Evolutionary conservation across 1,140 invertebrate genomes (phyloP).

Genomic region (Zeugodacus cucurbitae): DNA sequence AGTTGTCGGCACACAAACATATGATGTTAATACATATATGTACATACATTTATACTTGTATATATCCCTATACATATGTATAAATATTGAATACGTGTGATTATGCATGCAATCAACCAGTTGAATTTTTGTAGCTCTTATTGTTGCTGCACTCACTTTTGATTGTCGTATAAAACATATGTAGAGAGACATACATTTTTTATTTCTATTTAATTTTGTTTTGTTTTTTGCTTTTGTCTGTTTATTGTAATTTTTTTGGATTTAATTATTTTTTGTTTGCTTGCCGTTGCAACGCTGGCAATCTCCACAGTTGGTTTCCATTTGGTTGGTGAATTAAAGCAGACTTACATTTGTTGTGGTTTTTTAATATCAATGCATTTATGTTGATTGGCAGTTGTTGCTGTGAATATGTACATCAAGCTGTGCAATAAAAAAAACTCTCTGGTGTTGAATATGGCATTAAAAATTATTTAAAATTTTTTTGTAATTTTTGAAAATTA

Average conservation of each 20-base stretch:
- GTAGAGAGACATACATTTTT: not conserved
- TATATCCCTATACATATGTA: not conserved
- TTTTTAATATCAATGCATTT: not conserved
- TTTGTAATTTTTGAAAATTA: not conserved
- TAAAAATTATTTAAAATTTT: not conserved
- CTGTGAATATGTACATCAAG: not conserved
- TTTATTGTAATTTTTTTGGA: not conserved
- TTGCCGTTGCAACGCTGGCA: not conserved
- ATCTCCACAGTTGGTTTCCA: not conserved
- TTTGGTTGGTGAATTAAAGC: not conserved
- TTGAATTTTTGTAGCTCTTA: not conserved
- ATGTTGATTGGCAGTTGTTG: not conserved
- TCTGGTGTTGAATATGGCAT: not conserved
- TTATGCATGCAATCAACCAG: slow-evolving; percentile 1
- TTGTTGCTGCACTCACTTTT: not conserved
- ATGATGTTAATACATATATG: not conserved
- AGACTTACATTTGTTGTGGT: not conserved
- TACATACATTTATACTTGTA: not conserved
- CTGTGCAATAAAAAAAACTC: not conserved
- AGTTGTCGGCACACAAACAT: not conserved
- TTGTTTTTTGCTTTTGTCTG: not conserved
- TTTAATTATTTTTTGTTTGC: not conserved
- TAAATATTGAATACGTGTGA: not conserved
- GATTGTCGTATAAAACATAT: not conserved
- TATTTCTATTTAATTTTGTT: not conserved